Percentiles rank a stretch among this genome's conserved stretches.
Conservation (phyloP, 2,888 invertebrate genomes). For the Spodoptera picta region DNA sequence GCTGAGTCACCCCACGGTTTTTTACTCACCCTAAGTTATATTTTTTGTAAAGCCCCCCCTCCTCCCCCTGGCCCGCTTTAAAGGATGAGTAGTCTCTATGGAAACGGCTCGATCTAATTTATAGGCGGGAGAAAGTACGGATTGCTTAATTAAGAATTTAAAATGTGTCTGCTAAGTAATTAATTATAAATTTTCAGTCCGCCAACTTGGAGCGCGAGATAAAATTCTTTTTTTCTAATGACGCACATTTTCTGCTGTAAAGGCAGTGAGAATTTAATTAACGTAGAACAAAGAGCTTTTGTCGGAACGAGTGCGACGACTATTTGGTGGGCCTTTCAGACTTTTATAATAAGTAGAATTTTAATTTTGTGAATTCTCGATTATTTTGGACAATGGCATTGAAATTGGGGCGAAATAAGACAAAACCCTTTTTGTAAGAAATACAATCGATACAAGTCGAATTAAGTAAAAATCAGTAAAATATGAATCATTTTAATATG, state of each 20-base stretch:
- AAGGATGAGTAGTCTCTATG: slow-evolving; percentile 89
- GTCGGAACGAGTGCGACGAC: slow-evolving; percentile 43
- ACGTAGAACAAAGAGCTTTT: slow-evolving; percentile 63
- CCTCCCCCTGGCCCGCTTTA: slow-evolving; percentile 83
- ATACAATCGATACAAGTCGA: background rate
- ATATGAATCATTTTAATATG: slow-evolving; percentile 36
- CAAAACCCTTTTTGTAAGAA: slow-evolving; percentile 15
- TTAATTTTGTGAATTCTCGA: slow-evolving; percentile 32
- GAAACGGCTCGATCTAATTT: slow-evolving; percentile 89
- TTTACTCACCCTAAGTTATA: slow-evolving; percentile 90
- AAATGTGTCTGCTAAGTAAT: slow-evolving; percentile 87
- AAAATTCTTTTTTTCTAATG: slow-evolving; percentile 69
- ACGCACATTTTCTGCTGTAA: slow-evolving; percentile 61
- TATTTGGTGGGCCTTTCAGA: slow-evolving; percentile 47
- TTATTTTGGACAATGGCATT: slow-evolving; percentile 3
- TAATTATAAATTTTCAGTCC: slow-evolving; percentile 84
- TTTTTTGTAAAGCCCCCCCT: slow-evolving; percentile 86
- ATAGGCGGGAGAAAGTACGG: slow-evolving; percentile 88
- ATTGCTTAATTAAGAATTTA: slow-evolving; percentile 89
- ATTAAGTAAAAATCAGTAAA: slow-evolving; percentile 23
- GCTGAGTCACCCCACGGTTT: slow-evolving; percentile 89
- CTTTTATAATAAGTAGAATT: slow-evolving; percentile 42
- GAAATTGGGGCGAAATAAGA: background rate
- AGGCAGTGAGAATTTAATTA: slow-evolving; percentile 80
- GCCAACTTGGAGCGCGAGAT: slow-evolving; percentile 68